phyloP scores from a whole-genome alignment of 1,140 invertebrate genomes.

The Melanaphis sacchari region DNA sequence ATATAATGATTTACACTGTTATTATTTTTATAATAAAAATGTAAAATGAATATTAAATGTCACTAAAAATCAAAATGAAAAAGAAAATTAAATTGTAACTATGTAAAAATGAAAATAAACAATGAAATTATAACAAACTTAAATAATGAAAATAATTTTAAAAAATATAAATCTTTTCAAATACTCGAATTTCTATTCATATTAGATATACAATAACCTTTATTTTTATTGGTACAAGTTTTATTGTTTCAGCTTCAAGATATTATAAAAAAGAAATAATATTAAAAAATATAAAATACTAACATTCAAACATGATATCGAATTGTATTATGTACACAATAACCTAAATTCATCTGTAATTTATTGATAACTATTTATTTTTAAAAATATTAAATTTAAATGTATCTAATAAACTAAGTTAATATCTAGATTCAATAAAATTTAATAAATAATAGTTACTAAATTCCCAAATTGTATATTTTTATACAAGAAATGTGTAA shows the following conservation, averaged over 20 bases:
- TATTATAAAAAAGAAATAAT: neutral
- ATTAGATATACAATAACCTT: neutral
- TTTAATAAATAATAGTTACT: too few relatives aligned
- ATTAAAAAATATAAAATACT: neutral
- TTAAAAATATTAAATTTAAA: too few relatives aligned
- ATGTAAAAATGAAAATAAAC: neutral
- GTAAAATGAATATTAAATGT: constrained; percentile 35
- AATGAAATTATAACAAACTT: constrained; percentile 9
- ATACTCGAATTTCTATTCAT: neutral
- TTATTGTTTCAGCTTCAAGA: neutral
- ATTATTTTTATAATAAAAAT: constrained; percentile 17
- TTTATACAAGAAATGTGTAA: too few relatives aligned
- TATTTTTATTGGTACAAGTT: neutral
- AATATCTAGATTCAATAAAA: too few relatives aligned
- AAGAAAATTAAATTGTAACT: constrained; percentile 31
- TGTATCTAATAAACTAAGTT: too few relatives aligned
- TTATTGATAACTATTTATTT: too few relatives aligned
- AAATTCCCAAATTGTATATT: too few relatives aligned
- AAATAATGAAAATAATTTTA: neutral
- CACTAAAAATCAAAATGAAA: constrained; percentile 23
- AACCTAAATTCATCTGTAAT: too few relatives aligned
- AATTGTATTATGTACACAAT: too few relatives aligned
- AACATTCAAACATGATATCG: neutral
- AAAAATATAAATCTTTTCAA: neutral
- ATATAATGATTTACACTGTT: constrained; percentile 5